Base-by-base conservation (phyloP, 2,113 vertebrate genomes). In the Pomatorhinus ruficollis region DNA sequence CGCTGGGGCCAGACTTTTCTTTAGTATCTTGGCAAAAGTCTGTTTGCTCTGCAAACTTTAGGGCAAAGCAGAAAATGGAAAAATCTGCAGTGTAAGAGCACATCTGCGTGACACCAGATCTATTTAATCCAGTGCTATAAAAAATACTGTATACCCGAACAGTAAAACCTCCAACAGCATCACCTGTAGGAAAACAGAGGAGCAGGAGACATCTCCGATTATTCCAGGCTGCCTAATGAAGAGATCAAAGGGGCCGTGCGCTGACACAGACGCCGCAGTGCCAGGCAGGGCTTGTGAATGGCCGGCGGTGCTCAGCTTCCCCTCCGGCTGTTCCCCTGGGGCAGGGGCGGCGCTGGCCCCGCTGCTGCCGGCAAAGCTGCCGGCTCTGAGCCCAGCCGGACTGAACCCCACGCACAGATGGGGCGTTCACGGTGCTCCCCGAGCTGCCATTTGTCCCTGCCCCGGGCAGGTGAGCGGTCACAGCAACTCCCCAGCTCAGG, bases 361-460 rank as follows among this genome's bases (percentile, higher is more conserved):
- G 86, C 40, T 2, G 80, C 56, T 27, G 31, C 56, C 5, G 2
- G 70, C 56, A 17, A 5, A 33, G 72, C 82, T 7, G 27, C 7
- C 3, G 2, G 2, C 1, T 4, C 76, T 22, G 44, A 0, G 11
- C 74, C 59, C 15, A 0, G 39, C 3, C 4, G 12, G 5, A 0
- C 63, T 0, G 57, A 47, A 8, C 45, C 17, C 16, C 15, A 3
- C 0, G 20, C 69, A 28, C 69, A 70, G 52, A 44, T 3, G 53
- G 82, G 37, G 25, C 72, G 39, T 18, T 9, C 5, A 2, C 8
- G 23, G 60, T 4, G 14, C 33, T 39, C 44, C 47, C 65, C 14
- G 6, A 31, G 33, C 39, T 81, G 76, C 71, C 60, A 14, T 39
- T 35, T 74, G 75, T 45, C 50, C 56, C 81, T 81, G 72, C 23